Conservation (phyloP, 2,113 vertebrate genomes). For the Hylia prasina region DNA sequence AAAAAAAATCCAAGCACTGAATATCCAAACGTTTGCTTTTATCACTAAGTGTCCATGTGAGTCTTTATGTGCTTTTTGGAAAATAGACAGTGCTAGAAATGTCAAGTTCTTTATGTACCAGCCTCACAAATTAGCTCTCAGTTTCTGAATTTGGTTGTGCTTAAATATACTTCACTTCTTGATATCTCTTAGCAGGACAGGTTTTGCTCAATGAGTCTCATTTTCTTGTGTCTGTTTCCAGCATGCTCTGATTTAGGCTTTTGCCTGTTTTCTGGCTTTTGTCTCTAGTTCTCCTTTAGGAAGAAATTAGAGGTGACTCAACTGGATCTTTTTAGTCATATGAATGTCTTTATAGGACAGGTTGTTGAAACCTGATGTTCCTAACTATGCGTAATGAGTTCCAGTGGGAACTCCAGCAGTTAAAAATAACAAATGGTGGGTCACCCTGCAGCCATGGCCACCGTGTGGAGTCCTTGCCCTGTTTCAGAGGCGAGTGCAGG, state of each 20-base stretch:
- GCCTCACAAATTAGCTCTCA: not conserved
- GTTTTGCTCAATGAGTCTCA: not conserved
- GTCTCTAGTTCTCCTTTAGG: not conserved
- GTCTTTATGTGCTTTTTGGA: not conserved
- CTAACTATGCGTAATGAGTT: not conserved
- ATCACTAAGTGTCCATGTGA: not conserved
- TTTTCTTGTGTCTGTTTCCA: not conserved
- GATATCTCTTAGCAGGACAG: not conserved
- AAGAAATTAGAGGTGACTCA: not conserved
- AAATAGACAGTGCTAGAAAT: not conserved
- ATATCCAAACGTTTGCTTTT: not conserved
- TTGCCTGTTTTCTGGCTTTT: not conserved
- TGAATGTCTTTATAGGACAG: not conserved
- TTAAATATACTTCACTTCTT: not conserved
- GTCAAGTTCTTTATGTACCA: not conserved
- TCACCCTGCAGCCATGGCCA: not conserved
- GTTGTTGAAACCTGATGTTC: not conserved
- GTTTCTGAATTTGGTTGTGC: not conserved
- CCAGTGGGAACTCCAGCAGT: not conserved
- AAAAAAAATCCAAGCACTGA: not conserved
- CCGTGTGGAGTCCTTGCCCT: not conserved
- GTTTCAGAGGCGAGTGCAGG: fast-evolving
- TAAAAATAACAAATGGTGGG: not conserved
- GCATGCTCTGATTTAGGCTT: not conserved
- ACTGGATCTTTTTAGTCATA: not conserved